These are phyloP conservation scores for Aphidius ervi DNA, from an alignment of 1,140 invertebrate species.

Conservation along the genomic window DNA sequence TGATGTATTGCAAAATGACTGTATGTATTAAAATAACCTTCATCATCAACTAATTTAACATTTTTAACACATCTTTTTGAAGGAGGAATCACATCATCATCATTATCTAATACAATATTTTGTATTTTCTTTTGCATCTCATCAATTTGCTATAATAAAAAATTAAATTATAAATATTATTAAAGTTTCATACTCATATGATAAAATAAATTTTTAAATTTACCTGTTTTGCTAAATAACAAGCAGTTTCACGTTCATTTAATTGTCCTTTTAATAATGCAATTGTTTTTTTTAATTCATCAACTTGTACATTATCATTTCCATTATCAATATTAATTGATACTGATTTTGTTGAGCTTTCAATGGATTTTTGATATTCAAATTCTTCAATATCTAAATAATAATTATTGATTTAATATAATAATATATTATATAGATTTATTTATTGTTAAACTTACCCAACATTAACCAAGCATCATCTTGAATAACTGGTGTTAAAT, in stretches of 20 bases:
- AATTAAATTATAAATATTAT: slow-evolving; percentile 1
- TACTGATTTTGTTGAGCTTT: slow-evolving; percentile 31
- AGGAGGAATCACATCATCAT: slow-evolving; percentile 50
- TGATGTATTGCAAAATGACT: slow-evolving; percentile 97
- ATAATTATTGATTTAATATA: slow-evolving; percentile 33
- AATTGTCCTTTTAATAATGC: slow-evolving; percentile 47
- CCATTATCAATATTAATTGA: slow-evolving; percentile 57
- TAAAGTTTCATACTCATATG: too few relatives aligned
- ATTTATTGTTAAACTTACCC: slow-evolving; percentile 56
- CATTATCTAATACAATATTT: slow-evolving; percentile 41
- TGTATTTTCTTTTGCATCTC: slow-evolving; percentile 50
- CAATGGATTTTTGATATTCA: slow-evolving; percentile 11
- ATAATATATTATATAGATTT: slow-evolving; percentile 19
- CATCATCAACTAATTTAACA: slow-evolving; percentile 57
- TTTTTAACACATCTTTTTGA: slow-evolving; percentile 45
- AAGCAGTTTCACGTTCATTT: slow-evolving; percentile 42
- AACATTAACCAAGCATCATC: slow-evolving; percentile 83
- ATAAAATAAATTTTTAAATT: slow-evolving; percentile 8
- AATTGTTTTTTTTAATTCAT: slow-evolving; percentile 61
- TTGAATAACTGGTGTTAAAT: slow-evolving; percentile 69
- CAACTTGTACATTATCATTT: slow-evolving; percentile 60
- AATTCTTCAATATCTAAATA: slow-evolving; percentile 50
- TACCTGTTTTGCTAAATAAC: slow-evolving; percentile 45
- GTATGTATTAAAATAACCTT: slow-evolving; percentile 92
- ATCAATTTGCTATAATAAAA: slow-evolving; percentile 43